Evolutionary conservation across 2,888 invertebrate species (phyloP).

Genomic region (Orthonevra nobilis): DNA sequence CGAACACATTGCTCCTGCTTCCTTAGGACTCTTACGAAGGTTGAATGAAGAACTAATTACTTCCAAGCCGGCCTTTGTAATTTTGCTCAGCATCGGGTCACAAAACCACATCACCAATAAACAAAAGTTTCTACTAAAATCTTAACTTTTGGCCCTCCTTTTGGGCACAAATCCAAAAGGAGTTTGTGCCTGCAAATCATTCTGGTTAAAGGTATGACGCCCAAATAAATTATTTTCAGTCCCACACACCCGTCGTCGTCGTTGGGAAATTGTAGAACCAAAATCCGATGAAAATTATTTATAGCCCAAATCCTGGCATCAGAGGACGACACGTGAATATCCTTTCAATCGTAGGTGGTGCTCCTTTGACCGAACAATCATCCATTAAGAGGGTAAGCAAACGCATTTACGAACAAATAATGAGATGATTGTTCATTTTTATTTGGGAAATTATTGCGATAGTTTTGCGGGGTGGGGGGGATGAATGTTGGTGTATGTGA

Average conservation of each 20-base stretch:
- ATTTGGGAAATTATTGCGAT: constrained; percentile 8
- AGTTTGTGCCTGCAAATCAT: constrained; percentile 43
- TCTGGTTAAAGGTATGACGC: constrained; percentile 29
- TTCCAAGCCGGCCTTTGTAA: neutral
- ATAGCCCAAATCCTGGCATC: constrained; percentile 5
- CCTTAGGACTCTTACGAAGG: constrained; percentile 22
- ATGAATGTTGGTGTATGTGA: neutral
- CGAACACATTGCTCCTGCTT: constrained; percentile 2
- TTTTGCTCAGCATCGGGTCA: too few relatives aligned
- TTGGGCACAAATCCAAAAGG: too few relatives aligned
- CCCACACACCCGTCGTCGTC: too few relatives aligned
- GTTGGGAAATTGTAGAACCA: neutral
- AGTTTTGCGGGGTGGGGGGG: neutral
- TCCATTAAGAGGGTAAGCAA: constrained; percentile 21
- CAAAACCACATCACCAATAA: constrained; percentile 9
- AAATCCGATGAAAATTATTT: constrained; percentile 20
- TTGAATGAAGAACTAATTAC: constrained; percentile 25
- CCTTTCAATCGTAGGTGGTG: neutral
- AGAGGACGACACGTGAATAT: constrained; percentile 22
- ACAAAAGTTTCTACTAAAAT: constrained; percentile 33
- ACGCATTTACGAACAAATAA: constrained; percentile 21
- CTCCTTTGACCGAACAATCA: constrained; percentile 1
- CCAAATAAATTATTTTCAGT: constrained; percentile 32
- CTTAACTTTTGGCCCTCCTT: constrained; percentile 17
- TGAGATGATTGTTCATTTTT: constrained; percentile 29